phyloP scores from a whole-genome alignment of 2,113 vertebrate genomes.

The Tragelaphus scriptus region DNA sequence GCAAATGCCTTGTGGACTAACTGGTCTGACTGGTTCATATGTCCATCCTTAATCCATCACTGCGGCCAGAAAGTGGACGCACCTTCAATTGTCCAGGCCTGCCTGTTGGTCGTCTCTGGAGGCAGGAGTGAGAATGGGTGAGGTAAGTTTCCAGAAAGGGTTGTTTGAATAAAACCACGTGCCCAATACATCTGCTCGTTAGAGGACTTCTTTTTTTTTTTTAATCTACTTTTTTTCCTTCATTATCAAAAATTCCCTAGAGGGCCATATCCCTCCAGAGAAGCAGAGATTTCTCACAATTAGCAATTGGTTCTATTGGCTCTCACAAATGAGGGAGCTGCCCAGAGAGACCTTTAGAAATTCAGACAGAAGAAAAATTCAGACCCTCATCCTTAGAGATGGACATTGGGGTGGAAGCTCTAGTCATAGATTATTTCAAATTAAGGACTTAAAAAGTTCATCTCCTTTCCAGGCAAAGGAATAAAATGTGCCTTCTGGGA shows the following conservation, averaged over 20 bases:
- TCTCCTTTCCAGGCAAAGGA: not conserved
- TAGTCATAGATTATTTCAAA: not conserved
- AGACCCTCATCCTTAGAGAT: not conserved
- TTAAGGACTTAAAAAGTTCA: not conserved
- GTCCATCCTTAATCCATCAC: not conserved
- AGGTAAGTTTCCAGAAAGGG: not conserved
- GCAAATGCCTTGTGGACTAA: not conserved
- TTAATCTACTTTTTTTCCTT: not conserved
- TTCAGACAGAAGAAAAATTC: not conserved
- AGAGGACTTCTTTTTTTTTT: not conserved
- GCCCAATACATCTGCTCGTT: not conserved
- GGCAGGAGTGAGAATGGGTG: not conserved
- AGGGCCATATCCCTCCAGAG: not conserved
- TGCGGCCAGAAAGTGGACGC: not conserved
- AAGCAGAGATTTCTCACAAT: not conserved
- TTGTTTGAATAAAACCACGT: not conserved
- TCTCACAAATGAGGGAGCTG: not conserved
- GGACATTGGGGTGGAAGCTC: not conserved
- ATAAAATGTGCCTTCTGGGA: not conserved
- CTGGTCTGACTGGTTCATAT: not conserved
- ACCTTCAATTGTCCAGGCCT: not conserved
- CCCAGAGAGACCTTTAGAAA: not conserved
- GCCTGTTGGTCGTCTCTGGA: not conserved
- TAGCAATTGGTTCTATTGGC: rapidly evolving
- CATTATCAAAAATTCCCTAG: not conserved